Percentiles rank a stretch among this genome's conserved stretches.
These are phyloP conservation scores for Pipa parva DNA, from an alignment of 2,113 vertebrate genomes.

Conservation along the genomic window DNA sequence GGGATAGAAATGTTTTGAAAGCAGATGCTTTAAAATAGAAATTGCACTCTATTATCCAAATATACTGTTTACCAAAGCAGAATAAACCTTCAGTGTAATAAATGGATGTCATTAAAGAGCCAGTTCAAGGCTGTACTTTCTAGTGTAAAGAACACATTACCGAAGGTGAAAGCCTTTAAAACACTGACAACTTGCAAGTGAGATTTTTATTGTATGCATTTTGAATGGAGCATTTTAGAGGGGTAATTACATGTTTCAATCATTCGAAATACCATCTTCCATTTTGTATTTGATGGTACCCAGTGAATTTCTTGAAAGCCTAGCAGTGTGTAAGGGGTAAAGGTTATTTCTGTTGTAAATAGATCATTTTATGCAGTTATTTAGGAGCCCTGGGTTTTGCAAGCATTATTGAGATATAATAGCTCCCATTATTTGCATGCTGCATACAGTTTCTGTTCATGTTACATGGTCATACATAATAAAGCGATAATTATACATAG, in stretches of 20 bases:
- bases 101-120: background rate
- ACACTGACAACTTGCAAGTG: background rate
- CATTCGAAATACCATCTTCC: slow-evolving; percentile 8
- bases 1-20: too few relatives aligned
- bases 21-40: too few relatives aligned
- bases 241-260: slow-evolving; percentile 24
- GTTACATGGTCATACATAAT: too few relatives aligned
- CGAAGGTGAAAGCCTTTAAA: background rate
- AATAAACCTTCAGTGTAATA: background rate
- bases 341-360: background rate
- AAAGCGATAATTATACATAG: too few relatives aligned
- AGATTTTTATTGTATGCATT: background rate
- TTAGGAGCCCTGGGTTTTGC: background rate
- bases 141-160: background rate
- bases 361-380: background rate
- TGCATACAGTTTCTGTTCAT: too few relatives aligned
- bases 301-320: background rate
- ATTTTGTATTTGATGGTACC: background rate
- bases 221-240: background rate
- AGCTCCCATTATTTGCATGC: too few relatives aligned
- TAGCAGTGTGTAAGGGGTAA: background rate
- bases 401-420: background rate
- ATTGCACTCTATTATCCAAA: too few relatives aligned
- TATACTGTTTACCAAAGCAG: background rate
- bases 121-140: background rate